phyloP scores from a whole-genome alignment of 1,140 invertebrate species.

The Andrena cerasifolii region DNA sequence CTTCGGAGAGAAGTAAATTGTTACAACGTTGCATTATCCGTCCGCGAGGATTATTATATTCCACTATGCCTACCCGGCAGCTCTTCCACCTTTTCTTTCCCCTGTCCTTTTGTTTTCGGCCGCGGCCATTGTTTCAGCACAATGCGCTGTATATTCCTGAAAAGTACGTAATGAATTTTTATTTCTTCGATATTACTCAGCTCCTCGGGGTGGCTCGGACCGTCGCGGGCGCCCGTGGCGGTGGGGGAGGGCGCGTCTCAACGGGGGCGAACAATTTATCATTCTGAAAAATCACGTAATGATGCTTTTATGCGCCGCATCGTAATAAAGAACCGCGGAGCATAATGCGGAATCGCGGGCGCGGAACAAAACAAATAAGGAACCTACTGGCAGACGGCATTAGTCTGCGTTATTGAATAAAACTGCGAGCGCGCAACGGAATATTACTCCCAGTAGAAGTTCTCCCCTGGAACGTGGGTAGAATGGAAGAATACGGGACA shows the following conservation, averaged over 20 bases:
- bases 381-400: not conserved
- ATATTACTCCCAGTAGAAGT: not conserved
- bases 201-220: not conserved
- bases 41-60: slow-evolving; percentile 42
- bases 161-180: slow-evolving; percentile 48
- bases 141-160: slow-evolving; percentile 34
- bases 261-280: slow-evolving; percentile 33
- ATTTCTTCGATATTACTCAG: slow-evolving; percentile 37
- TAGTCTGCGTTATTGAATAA: slow-evolving; percentile 35
- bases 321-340: slow-evolving; percentile 21
- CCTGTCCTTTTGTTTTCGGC: slow-evolving; percentile 15
- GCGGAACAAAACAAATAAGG: slow-evolving; percentile 28
- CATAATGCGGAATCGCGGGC: not conserved
- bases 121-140: slow-evolving; percentile 31
- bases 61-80: not conserved
- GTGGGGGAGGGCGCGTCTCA: not conserved
- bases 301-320: slow-evolving; percentile 42
- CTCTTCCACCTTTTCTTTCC: slow-evolving; percentile 18
- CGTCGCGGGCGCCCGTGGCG: not conserved
- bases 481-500: no score
- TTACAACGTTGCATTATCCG: slow-evolving; percentile 43
- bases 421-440: not conserved
- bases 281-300: slow-evolving; percentile 50
- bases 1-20: slow-evolving; percentile 37
- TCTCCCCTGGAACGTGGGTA: no score